Base-by-base conservation (phyloP, 2,113 vertebrate genomes). In the Benitochromis conjunctus region DNA sequence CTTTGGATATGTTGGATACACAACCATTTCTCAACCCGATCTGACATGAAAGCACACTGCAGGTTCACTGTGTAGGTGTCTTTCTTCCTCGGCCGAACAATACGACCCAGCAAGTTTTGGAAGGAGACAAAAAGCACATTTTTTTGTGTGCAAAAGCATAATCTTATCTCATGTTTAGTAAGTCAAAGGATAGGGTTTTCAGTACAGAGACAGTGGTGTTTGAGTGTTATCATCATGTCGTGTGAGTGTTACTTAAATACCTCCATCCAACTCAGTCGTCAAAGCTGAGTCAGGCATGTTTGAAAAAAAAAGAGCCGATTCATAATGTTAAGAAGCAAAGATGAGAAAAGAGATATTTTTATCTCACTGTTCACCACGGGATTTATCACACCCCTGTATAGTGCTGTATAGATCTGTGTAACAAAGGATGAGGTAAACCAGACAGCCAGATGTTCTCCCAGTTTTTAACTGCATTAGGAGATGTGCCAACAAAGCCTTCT, bases 1-100 rank as follows among this genome's bases (percentile, higher is more conserved):
- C 80, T 92, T 94, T 95, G 92, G 90, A 93, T 58, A 86, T 55
- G 85, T 55, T 84, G 57, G 77, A 83, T 66, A 83, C 36, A 79
- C 9, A 86, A 82, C 54, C 55, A 78, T 85, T 88, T 74, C 77
- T 83, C 74, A 92, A 93, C 85, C 90, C 90, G 82, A 92, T 93
- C 83, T 43, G 53, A 87, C 86, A 92, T 93, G 89, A 94, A 92
- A 94, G 90, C 48, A 16, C 66, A 0, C 80, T 86, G 80, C 81
- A 92, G 84, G 85, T 91, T 83, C 36, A 79, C 2, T 34, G 36
- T 57, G 74, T 81, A 57, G 81, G 34, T 79, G 66, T 77, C 74
- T 54, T 7, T 76, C 80, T 88, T 79, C 66, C 56, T 77, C 81
- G 57, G 87, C 36, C 24, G 57, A 80, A 84, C 60, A 86, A 76